phyloP scores from a whole-genome alignment of 2,888 invertebrate species.

The Eupithecia insigniata region DNA sequence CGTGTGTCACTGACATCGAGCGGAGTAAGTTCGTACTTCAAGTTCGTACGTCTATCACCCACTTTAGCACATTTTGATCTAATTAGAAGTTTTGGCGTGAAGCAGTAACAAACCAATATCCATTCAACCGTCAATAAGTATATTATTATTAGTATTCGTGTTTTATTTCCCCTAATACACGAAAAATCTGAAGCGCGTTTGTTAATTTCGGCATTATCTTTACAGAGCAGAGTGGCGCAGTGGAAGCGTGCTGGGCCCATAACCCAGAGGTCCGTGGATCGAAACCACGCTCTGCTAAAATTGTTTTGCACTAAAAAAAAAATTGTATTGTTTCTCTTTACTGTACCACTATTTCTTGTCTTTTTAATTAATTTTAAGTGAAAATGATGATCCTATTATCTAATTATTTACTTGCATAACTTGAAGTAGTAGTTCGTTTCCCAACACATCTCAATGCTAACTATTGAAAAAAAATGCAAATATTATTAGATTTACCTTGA shows the following conservation, averaged over 20 bases:
- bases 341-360: background rate
- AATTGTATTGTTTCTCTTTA: background rate
- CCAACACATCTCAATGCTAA: background rate
- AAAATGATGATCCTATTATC: too few species aligned
- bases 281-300: constrained; percentile 87
- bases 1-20: too few species aligned
- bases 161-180: too few species aligned
- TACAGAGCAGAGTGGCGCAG: constrained; percentile 74
- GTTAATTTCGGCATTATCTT: background rate
- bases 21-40: too few species aligned
- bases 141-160: background rate
- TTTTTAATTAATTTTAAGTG: background rate
- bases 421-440: background rate
- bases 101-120: background rate
- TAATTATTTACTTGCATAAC: background rate
- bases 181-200: background rate
- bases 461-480: background rate
- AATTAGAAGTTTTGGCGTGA: background rate
- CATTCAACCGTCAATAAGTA: background rate
- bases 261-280: constrained; percentile 95
- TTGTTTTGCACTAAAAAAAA: background rate
- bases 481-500: constrained; percentile 86
- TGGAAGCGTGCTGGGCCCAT: constrained; percentile 93
- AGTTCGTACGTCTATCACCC: too few species aligned
- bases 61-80: background rate